Percentiles rank a stretch among this genome's conserved stretches.
These are phyloP conservation scores for Orycteropus afer DNA, from an alignment of 2,113 vertebrate species.

Conservation along the genomic window DNA sequence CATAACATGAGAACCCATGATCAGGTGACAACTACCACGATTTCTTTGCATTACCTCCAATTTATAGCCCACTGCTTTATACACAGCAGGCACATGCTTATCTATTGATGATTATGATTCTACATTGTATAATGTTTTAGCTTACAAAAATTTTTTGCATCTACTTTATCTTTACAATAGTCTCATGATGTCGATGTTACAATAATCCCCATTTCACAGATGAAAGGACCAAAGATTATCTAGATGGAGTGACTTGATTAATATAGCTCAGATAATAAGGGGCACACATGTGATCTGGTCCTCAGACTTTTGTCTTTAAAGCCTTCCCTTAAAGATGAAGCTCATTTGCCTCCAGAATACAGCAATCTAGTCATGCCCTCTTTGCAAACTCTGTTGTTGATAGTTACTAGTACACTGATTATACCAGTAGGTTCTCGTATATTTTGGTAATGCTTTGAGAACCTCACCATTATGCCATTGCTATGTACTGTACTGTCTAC, in stretches of 20 bases:
- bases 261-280: not conserved
- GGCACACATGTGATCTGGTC: not conserved
- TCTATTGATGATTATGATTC: not conserved
- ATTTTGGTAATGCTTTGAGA: not conserved
- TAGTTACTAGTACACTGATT: not conserved
- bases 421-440: not conserved
- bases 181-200: not conserved
- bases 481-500: not conserved
- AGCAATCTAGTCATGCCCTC: not conserved
- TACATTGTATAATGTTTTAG: not conserved
- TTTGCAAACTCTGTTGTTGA: not conserved
- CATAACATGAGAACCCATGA: not conserved
- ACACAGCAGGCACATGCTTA: not conserved
- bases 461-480: not conserved
- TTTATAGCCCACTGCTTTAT: not conserved
- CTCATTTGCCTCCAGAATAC: conserved; percentile 4
- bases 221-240: not conserved
- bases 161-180: not conserved
- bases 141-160: not conserved
- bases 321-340: not conserved
- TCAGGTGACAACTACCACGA: not conserved
- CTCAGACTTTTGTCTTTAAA: not conserved
- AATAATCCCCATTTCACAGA: not conserved
- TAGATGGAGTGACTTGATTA: not conserved
- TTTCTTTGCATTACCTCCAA: not conserved